Percentiles rank a stretch among this genome's conserved stretches.
These are phyloP conservation scores for Galago senegalensis DNA, from an alignment of 2,797 vertebrate genomes.

Conservation along the genomic window DNA sequence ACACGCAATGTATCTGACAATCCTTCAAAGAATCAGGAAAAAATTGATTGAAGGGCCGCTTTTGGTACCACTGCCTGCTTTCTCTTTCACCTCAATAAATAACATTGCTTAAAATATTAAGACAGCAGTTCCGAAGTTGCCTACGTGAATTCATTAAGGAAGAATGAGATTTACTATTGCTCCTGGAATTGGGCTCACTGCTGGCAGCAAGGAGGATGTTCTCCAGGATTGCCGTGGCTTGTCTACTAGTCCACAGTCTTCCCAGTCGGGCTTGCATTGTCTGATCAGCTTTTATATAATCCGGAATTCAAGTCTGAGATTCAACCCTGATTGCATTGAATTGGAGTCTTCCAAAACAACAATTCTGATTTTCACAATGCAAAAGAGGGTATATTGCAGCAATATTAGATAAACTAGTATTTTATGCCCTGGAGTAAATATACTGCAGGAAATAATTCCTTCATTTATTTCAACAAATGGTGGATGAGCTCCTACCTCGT, in stretches of 20 bases:
- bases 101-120: background rate
- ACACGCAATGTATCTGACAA: background rate
- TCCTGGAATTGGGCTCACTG: background rate
- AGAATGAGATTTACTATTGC: background rate
- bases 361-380: slow-evolving; percentile 10
- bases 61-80: background rate
- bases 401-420: background rate
- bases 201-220: background rate
- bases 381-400: background rate
- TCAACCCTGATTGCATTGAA: background rate
- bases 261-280: fast-evolving
- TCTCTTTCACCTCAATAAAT: background rate
- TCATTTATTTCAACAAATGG: background rate
- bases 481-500: background rate
- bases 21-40: background rate
- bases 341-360: background rate
- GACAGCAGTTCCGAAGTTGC: background rate
- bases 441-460: background rate
- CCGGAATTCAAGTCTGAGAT: background rate
- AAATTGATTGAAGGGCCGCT: background rate
- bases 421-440: background rate
- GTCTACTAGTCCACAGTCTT: background rate
- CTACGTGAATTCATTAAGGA: background rate
- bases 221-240: background rate
- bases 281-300: background rate